Percentiles rank a stretch among this genome's conserved stretches.
Conservation (phyloP, 2,888 invertebrate species). For the Tubulanus polymorphus region DNA sequence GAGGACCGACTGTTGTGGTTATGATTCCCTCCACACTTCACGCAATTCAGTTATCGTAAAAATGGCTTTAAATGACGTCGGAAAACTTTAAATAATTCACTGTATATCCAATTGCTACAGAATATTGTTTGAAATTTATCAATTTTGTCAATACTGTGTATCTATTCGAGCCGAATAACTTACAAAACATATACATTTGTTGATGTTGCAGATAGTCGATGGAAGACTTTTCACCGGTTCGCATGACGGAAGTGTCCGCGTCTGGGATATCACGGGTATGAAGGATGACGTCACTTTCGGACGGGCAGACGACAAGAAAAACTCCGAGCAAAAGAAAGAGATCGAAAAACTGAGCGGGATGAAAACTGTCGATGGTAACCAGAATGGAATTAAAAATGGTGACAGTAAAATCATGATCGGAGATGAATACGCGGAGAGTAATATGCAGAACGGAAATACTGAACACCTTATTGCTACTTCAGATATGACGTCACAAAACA, state of each 20-base stretch:
- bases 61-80: too few species aligned
- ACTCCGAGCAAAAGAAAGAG: slow-evolving; percentile 17
- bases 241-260: slow-evolving; percentile 51
- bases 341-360: slow-evolving; percentile 26
- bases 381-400: slow-evolving; percentile 12
- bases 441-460: neutral
- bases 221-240: slow-evolving; percentile 54
- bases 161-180: neutral
- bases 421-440: slow-evolving; percentile 1
- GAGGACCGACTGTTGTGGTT: too few species aligned
- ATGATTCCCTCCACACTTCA: too few species aligned
- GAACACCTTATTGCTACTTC: slow-evolving; percentile 4
- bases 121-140: too few species aligned
- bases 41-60: too few species aligned
- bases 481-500: too few species aligned
- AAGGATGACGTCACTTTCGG: slow-evolving; percentile 27
- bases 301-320: slow-evolving; percentile 16
- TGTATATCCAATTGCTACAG: too few species aligned
- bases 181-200: slow-evolving; percentile 1
- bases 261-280: slow-evolving; percentile 53
- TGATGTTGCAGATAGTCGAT: slow-evolving; percentile 44
- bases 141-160: too few species aligned
- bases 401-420: slow-evolving; percentile 38
- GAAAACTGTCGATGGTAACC: neutral
- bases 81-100: too few species aligned